phyloP scores from a whole-genome alignment of 2,113 vertebrate species.

The Nycticebus coucang region DNA sequence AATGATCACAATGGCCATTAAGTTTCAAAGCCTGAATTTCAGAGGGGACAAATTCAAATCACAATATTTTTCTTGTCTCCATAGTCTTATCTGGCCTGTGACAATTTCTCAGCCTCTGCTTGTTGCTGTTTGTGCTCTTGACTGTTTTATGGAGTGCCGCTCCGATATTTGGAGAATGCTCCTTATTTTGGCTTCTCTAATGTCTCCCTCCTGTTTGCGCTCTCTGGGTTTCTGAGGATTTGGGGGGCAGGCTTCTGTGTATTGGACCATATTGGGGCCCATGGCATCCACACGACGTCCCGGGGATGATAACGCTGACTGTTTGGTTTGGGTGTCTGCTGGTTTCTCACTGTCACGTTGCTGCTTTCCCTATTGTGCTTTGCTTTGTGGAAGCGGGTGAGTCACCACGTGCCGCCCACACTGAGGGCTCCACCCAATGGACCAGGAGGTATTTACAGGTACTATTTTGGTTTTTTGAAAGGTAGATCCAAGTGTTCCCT shows the following conservation, averaged over 20 bases:
- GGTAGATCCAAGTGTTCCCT: neutral
- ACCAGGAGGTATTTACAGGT: neutral
- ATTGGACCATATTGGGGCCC: fast-evolving
- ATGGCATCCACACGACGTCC: fast-evolving
- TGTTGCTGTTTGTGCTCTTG: too few species aligned
- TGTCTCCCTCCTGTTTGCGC: neutral
- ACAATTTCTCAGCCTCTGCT: neutral
- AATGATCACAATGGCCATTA: neutral
- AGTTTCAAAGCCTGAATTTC: neutral
- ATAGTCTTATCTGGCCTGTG: neutral
- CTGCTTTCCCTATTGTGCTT: neutral
- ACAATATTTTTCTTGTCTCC: neutral
- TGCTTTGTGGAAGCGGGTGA: neutral
- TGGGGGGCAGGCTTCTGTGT: neutral
- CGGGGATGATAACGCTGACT: fast-evolving
- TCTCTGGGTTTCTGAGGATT: neutral
- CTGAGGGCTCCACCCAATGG: fast-evolving
- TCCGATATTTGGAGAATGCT: neutral
- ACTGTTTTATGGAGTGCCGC: neutral
- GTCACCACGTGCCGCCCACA: neutral
- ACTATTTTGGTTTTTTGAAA: neutral
- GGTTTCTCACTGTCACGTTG: fast-evolving
- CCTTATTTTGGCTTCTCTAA: neutral
- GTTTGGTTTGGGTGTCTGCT: neutral
- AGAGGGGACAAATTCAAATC: neutral